Conservation (phyloP, 1,140 invertebrate genomes). For the Bombus ignitus region DNA sequence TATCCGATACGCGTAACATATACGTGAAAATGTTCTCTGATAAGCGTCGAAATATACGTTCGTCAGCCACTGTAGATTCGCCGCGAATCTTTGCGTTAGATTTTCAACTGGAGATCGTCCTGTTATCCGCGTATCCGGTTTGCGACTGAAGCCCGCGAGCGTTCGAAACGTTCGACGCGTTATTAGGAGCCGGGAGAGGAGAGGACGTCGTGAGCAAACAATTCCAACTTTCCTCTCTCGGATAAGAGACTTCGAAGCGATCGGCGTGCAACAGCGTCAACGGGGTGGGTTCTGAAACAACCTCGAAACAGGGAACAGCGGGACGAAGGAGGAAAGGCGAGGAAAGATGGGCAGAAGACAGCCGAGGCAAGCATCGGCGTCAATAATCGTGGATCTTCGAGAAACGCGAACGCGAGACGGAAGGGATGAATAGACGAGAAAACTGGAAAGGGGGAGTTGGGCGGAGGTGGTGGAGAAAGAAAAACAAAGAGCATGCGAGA, state of each 20-base stretch:
- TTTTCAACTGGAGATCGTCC: too few species aligned
- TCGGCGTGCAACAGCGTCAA: slow-evolving; percentile 20
- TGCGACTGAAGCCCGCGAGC: neutral
- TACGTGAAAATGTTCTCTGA: too few species aligned
- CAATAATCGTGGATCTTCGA: slow-evolving; percentile 69
- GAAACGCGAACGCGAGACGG: slow-evolving; percentile 45
- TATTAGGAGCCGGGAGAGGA: neutral
- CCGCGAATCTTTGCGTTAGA: too few species aligned
- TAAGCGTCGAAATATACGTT: too few species aligned
- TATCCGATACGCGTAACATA: too few species aligned
- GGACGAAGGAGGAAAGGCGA: slow-evolving; percentile 20
- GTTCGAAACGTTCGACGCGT: neutral
- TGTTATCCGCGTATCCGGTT: too few species aligned
- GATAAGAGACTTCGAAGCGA: slow-evolving; percentile 7
- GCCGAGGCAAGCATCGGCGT: slow-evolving; percentile 63
- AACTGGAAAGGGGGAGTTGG: slow-evolving; percentile 5
- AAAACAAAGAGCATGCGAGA: slow-evolving; percentile 2
- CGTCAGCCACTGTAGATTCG: too few species aligned
- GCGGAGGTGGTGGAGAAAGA: slow-evolving; percentile 1
- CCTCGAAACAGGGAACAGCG: neutral
- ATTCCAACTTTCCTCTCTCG: slow-evolving; percentile 22
- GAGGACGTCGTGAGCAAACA: neutral
- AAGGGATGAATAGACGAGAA: slow-evolving; percentile 39
- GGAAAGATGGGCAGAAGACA: slow-evolving; percentile 9
- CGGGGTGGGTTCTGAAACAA: neutral